phyloP scores from a whole-genome alignment of 2,797 vertebrate species.

The Neosalanx taihuensis region DNA sequence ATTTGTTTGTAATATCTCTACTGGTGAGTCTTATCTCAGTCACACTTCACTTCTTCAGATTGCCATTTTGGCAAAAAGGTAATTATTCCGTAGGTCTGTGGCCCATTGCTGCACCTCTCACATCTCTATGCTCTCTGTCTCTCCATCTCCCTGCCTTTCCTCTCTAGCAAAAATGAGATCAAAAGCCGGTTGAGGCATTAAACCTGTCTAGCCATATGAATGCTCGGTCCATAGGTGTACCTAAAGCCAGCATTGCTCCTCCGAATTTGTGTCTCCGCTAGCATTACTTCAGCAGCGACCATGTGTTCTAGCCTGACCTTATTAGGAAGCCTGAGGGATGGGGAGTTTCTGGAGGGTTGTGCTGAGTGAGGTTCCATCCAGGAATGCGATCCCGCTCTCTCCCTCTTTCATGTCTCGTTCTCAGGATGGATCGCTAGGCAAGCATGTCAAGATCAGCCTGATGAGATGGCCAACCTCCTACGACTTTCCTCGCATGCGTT shows the following conservation, averaged over 20 bases:
- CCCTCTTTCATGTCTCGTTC: constrained; percentile 10
- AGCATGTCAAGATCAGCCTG: constrained; percentile 10
- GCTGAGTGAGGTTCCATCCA: constrained; percentile 28
- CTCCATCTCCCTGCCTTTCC: too few species aligned
- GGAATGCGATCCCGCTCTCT: constrained; percentile 27
- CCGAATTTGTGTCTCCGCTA: constrained; percentile 20
- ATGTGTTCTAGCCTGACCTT: constrained; percentile 56
- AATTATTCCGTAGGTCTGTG: not conserved
- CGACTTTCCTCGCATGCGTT: constrained; percentile 4
- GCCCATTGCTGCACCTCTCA: too few species aligned
- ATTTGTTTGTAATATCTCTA: not conserved
- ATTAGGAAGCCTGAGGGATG: constrained; percentile 41
- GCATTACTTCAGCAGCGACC: constrained; percentile 23
- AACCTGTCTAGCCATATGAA: not conserved
- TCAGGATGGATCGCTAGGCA: constrained; percentile 15
- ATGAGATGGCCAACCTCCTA: not conserved
- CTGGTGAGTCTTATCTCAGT: too few species aligned
- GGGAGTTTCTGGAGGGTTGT: constrained; percentile 13
- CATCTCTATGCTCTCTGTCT: too few species aligned
- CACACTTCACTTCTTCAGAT: not conserved
- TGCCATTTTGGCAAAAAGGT: not conserved
- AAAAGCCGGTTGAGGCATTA: too few species aligned
- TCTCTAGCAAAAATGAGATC: too few species aligned
- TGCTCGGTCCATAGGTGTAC: not conserved
- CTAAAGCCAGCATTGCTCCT: constrained; percentile 12